Evolutionary conservation across 2,113 vertebrate species (phyloP), one percentile per base, ranked within the genome.

Genomic region (Lampris megalopsis): DNA sequence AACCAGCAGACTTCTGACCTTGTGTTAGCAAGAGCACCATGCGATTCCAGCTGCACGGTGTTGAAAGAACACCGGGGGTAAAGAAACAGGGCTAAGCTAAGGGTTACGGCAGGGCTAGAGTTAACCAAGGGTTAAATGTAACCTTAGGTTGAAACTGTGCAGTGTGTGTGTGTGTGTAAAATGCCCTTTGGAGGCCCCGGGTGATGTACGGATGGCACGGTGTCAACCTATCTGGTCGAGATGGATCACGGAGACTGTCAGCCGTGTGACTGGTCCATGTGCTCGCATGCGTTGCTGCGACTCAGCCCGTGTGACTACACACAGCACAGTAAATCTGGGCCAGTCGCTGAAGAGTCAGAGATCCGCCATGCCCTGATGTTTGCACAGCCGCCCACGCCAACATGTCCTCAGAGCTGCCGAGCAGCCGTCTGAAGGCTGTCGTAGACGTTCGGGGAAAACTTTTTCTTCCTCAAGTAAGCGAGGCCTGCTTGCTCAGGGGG

Each of bases 311-410:
- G 86, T 49, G 76, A 80, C 61, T 81, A 79, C 81, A 24, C 74
- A 75, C 76, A 36, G 77, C 73, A 66, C 73, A 71, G 80, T 49
- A 66, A 82, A 82, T 56, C 78, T 85, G 85, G 77, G 79, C 86
- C 80, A 74, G 80, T 83, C 80, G 77, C 69, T 84, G 80, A 73
- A 80, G 86, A 79, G 77, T 77, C 77, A 48, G 74, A 77, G 84
- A 82, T 71, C 53, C 24, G 79, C 72, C 13, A 68, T 13, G 38
- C 72, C 75, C 73, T 79, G 84, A 81, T 85, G 83, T 86, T 84
- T 85, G 81, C 78, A 84, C 73, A 77, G 77, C 69, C 75, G 66
- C 82, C 87, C 71, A 81, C 87, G 81, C 75, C 69, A 72, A 87
- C 72, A 87, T 81, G 76, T 86, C 80, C 77, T 59, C 65, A 43